Conservation (phyloP, 2,888 invertebrate genomes). For the Hemaris fuciformis region DNA sequence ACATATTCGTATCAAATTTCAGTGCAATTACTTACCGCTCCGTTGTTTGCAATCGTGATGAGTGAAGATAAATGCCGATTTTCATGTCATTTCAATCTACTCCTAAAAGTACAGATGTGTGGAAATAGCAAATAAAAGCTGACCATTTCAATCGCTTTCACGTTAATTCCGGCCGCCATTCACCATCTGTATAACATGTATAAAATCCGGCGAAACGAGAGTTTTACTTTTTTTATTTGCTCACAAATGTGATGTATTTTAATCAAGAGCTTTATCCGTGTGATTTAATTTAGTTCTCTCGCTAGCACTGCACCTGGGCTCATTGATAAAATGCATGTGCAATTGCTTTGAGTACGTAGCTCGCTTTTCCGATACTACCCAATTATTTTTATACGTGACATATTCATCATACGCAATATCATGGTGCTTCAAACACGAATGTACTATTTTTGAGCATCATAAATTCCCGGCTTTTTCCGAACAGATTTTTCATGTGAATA, state of each 20-base stretch:
- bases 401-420: no score
- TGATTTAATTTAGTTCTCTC: not conserved
- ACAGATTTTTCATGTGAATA: no score
- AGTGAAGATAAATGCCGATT: not conserved
- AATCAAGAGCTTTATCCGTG: conserved; percentile 1
- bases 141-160: not conserved
- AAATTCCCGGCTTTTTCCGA: no score
- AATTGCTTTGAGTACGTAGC: not conserved
- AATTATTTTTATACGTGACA: no score
- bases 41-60: not conserved
- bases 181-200: not conserved
- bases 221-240: not conserved
- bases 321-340: not conserved
- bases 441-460: no score
- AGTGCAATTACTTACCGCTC: not conserved
- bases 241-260: not conserved
- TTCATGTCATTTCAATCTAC: not conserved
- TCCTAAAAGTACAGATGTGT: not conserved
- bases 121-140: conserved; percentile 5
- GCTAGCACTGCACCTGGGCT: not conserved
- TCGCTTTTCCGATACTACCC: not conserved
- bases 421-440: no score
- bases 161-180: not conserved
- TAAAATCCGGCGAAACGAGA: not conserved
- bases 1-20: not conserved